Base-by-base conservation (phyloP, 2,113 vertebrate genomes). In the Bambusicola thoracicus region DNA sequence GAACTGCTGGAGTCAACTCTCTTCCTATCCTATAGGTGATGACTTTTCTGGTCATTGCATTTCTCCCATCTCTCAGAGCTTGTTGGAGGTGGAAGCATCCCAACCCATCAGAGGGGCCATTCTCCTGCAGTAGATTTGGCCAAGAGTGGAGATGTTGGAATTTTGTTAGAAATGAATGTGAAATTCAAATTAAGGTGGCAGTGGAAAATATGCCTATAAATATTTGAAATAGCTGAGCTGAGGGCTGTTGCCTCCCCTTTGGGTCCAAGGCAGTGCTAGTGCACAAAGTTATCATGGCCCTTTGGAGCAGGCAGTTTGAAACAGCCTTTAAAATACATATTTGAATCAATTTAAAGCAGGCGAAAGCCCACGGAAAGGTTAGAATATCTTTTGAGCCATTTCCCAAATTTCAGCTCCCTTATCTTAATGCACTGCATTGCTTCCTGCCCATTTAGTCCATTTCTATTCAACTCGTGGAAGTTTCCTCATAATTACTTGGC, bases 401-500 rank as follows among this genome's bases (percentile, higher is more conserved):
- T 91, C 56, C 84, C 2, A 24, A 72, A 88, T 79, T 95, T 94
- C 77, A 74, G 53, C 92, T 97, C 93, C 92, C 93, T 97, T 96
- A 90, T 96, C 92, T 96, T 89, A 91, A 92, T 83, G 78, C 87
- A 69, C 73, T 91, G 65, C 90, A 38, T 72, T 86, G 82, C 74
- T 69, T 90, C 93, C 92, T 87, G 87, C 90, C 85, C 88, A 58
- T 92, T 89, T 82, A 94, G 77, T 76, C 90, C 89, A 87, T 96
- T 94, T 90, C 94, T 82, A 84, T 94, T 96, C 94, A 81, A 61
- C 86, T 95, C 43, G 3, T 48, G 73, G 94, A 95, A 87, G 91
- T 78, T 92, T 86, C 95, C 85, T 95, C 73, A 73, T 97, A 97
- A 97, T 96, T 93, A 96, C 92, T 92, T 88, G 92, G 90, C 92